phyloP scores from a whole-genome alignment of 1,140 invertebrate species.

The Brachystomella parvula region DNA sequence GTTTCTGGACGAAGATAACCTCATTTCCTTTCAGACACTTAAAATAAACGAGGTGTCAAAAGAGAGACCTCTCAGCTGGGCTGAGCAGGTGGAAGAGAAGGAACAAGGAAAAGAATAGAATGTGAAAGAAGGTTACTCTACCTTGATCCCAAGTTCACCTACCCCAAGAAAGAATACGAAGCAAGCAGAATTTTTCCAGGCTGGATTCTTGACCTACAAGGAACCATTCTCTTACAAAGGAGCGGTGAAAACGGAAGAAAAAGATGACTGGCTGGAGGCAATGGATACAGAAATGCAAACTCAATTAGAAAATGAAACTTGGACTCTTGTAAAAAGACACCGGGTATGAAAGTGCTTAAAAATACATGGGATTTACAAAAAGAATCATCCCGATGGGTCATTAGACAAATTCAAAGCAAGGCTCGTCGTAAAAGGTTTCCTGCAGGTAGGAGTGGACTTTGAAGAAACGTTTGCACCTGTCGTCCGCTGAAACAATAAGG shows the following conservation, averaged over 20 bases:
- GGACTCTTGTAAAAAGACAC: slow-evolving; percentile 16
- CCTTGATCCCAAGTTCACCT: too few relatives aligned
- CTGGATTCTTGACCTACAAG: neutral
- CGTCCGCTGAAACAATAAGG: slow-evolving; percentile 40
- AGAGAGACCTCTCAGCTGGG: neutral
- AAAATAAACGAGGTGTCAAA: neutral
- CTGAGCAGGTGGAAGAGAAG: too few relatives aligned
- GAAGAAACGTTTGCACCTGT: slow-evolving; percentile 45
- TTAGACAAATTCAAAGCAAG: slow-evolving; percentile 39
- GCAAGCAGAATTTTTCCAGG: neutral
- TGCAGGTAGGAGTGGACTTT: slow-evolving; percentile 42
- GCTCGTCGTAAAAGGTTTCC: slow-evolving; percentile 38
- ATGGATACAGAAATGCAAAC: slow-evolving; percentile 19
- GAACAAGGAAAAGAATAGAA: neutral
- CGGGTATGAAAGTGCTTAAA: neutral
- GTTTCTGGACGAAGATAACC: slow-evolving; percentile 1
- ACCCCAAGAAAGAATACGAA: neutral
- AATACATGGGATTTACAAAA: slow-evolving; percentile 17
- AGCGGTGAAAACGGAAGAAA: neutral
- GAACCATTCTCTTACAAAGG: slow-evolving; percentile 13
- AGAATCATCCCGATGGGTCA: slow-evolving; percentile 32
- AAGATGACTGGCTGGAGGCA: slow-evolving; percentile 17
- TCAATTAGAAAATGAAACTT: slow-evolving; percentile 11
- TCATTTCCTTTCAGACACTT: neutral
- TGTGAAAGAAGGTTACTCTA: neutral